A percentile compares a stretch with the other conserved stretches of the same genome.
These are phyloP conservation scores for Nycticebus coucang DNA, from an alignment of 2,113 vertebrate species.

Conservation along the genomic window DNA sequence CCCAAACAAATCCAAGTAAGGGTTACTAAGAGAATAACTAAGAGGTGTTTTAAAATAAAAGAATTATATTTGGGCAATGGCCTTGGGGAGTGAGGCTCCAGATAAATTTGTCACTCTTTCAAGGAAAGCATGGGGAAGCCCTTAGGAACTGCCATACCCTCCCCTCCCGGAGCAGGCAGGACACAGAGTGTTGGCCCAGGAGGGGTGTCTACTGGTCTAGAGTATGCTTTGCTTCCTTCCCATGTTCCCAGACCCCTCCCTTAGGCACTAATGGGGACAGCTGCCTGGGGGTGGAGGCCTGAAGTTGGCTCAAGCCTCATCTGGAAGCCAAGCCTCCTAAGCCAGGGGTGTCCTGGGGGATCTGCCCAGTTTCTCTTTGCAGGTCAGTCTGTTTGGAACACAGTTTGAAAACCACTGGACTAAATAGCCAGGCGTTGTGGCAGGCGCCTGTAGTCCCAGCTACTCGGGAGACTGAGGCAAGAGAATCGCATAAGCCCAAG, in stretches of 20 bases:
- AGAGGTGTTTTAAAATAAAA: not conserved
- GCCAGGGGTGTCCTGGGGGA: not conserved
- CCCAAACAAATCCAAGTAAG: not conserved
- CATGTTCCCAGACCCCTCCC: too few relatives aligned
- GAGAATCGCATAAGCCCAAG: too few relatives aligned
- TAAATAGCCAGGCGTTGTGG: too few relatives aligned
- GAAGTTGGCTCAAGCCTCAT: not conserved
- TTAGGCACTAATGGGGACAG: not conserved
- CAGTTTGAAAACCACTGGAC: not conserved
- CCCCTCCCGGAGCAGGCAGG: not conserved
- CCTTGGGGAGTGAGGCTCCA: not conserved
- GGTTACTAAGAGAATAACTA: not conserved
- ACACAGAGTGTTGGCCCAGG: not conserved
- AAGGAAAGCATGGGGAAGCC: not conserved
- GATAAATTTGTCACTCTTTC: not conserved
- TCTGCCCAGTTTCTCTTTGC: not conserved
- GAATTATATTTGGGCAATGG: not conserved
- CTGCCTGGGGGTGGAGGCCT: not conserved
- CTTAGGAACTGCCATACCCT: fast-evolving
- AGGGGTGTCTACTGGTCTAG: not conserved
- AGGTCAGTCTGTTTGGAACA: not conserved
- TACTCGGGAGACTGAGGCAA: too few relatives aligned
- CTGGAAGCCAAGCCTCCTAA: not conserved
- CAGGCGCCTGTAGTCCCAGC: too few relatives aligned
- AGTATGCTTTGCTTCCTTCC: not conserved